Percentiles rank a stretch among this genome's conserved stretches.
Evolutionary conservation across 2,888 invertebrate species (phyloP).

Genomic region (Pyrocoelia pectoralis): DNA sequence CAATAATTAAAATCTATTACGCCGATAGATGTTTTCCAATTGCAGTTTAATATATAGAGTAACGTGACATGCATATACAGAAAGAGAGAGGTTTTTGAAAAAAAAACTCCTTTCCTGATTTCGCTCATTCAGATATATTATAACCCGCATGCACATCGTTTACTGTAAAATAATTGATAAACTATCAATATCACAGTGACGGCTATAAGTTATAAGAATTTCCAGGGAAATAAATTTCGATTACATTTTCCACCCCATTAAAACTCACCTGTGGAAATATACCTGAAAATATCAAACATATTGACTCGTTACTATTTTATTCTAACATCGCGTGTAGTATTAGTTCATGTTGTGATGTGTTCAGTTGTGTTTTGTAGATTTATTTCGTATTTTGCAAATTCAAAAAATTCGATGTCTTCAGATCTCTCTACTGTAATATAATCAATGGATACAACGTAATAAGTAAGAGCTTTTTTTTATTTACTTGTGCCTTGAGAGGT

Average conservation of each 20-base stretch:
- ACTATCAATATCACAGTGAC: background rate
- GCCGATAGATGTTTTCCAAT: too few relatives aligned
- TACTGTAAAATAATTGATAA: background rate
- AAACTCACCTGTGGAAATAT: constrained; percentile 38
- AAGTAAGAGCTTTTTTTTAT: too few relatives aligned
- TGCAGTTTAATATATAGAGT: too few relatives aligned
- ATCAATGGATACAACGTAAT: too few relatives aligned
- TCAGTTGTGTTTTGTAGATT: constrained; percentile 5
- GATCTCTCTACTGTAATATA: too few relatives aligned
- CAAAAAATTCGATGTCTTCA: too few relatives aligned
- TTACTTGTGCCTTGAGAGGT: too few relatives aligned
- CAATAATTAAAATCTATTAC: too few relatives aligned
- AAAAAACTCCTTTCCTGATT: too few relatives aligned
- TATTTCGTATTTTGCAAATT: background rate
- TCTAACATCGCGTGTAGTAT: constrained; percentile 25
- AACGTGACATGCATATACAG: too few relatives aligned
- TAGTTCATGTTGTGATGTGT: constrained; percentile 23
- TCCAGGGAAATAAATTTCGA: constrained; percentile 22
- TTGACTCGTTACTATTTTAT: constrained; percentile 24
- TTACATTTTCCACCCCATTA: constrained; percentile 14
- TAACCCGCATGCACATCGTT: background rate
- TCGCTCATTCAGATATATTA: too few relatives aligned
- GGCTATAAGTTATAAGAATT: constrained; percentile 22
- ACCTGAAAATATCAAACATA: constrained; percentile 21
- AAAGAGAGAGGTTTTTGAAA: too few relatives aligned